Percentiles rank a stretch among this genome's conserved stretches.
These are phyloP conservation scores for Cryptomyrus ogoouensis DNA, from an alignment of 2,113 vertebrate species.

Conservation along the genomic window DNA sequence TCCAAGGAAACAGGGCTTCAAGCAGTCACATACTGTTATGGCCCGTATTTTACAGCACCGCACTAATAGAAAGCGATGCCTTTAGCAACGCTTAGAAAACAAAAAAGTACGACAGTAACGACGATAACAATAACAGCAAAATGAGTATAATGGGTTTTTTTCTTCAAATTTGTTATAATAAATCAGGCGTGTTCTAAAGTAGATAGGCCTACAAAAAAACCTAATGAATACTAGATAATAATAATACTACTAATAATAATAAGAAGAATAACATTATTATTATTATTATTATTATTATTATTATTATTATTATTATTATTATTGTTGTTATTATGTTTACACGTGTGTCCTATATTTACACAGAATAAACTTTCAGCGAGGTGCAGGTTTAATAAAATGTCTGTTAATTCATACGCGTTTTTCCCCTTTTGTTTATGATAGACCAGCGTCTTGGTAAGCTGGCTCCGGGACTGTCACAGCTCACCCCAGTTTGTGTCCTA, in stretches of 20 bases:
- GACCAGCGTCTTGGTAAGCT: background rate
- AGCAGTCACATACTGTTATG: background rate
- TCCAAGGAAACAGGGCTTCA: background rate
- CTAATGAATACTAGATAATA: background rate
- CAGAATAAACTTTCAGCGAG: background rate
- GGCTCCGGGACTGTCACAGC: slow-evolving; percentile 16
- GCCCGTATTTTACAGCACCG: background rate
- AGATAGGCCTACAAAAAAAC: background rate
- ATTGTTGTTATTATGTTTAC: background rate
- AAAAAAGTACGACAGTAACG: background rate
- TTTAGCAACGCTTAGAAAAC: background rate
- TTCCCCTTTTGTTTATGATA: background rate
- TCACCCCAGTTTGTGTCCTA: slow-evolving; percentile 35
- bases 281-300: background rate
- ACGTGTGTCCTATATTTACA: background rate
- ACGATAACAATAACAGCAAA: background rate
- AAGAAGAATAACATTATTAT: background rate
- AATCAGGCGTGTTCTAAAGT: background rate
- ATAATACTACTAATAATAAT: background rate
- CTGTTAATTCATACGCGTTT: background rate
- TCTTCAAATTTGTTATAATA: background rate
- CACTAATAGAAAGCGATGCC: background rate
- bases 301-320: background rate
- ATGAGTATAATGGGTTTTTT: background rate
- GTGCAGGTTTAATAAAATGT: background rate